Base-by-base conservation (phyloP, 2,113 vertebrate genomes). In the Illadopsis cleaveri region DNA sequence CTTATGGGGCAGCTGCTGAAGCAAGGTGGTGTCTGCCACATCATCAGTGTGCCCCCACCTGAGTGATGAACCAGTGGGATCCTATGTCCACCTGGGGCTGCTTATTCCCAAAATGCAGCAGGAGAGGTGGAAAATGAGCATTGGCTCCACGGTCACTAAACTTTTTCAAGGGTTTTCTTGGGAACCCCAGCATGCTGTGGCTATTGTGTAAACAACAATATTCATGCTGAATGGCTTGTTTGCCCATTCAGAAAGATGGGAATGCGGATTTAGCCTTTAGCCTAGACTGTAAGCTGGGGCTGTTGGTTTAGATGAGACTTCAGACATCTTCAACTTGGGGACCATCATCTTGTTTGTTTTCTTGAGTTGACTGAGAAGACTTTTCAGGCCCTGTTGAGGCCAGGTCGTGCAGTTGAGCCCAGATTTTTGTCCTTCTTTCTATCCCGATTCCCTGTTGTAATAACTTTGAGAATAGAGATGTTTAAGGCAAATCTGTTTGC, bases 71-170 rank as follows among this genome's bases (percentile, higher is more conserved):
- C 25, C 15, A n/a, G 2, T 57, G 53, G 28, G 40, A 12, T 86
- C 31, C 31, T 50, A 7, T 2, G 11, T 81, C 64, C 1, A 1
- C 17, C 31, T 62, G 3, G 8, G 51, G 33, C 40, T 2, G 1
- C 53, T 75, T 69, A 40, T 15, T 85, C 40, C 68, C 38, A 65
- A 42, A 54, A 73, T 51, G 22, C 42, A 54, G 24, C 27, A 42
- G 42, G 11, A 64, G 30, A 56, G 12, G 14, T 79, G 24, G n/a
- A 64, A 64, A 61, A 53, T 12, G 8, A 38, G 42, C 2, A 0
- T 14, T 82, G 40, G 8, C 45, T 61, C 54, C 17, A 3, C 25
- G 30, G 30, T 69, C 38, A 48, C 35, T 80, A 22, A 57, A 5
- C 30, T 68, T 65, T 62, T 68, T 64, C 23, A 42, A 11, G 23